Conservation (phyloP, 2,888 invertebrate species). For the Matsumyia berberina region DNA sequence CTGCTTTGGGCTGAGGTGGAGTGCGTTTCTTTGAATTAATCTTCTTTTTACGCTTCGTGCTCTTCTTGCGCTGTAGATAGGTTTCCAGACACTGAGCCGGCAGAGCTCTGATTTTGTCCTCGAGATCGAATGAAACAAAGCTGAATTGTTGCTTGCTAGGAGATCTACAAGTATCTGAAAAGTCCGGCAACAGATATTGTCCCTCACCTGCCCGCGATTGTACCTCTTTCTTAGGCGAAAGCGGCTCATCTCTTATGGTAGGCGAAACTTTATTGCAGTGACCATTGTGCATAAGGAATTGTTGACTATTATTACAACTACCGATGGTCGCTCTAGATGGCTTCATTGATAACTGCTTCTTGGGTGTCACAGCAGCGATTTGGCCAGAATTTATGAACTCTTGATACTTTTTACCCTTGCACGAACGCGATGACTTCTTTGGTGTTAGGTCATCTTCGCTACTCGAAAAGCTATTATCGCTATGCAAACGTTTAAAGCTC, state of each 20-base stretch:
- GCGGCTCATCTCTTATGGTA: neutral
- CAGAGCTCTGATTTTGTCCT: conserved; percentile 93
- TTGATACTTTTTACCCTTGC: conserved; percentile 95
- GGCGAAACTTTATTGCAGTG: conserved; percentile 8
- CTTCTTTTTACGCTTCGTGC: conserved; percentile 92
- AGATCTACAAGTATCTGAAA: conserved; percentile 81
- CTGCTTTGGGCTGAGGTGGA: neutral
- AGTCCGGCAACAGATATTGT: conserved; percentile 58
- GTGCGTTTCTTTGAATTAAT: conserved; percentile 83
- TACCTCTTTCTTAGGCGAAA: conserved; percentile 3
- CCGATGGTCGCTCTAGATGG: conserved; percentile 17
- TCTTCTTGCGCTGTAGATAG: conserved; percentile 91
- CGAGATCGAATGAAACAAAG: conserved; percentile 88
- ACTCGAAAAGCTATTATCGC: conserved; percentile 78
- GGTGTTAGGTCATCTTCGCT: conserved; percentile 78
- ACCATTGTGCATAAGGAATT: conserved; percentile 9
- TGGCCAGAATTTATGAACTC: conserved; percentile 93
- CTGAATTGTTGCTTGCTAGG: conserved; percentile 83
- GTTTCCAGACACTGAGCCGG: conserved; percentile 93
- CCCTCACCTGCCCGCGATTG: conserved; percentile 37
- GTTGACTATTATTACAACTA: conserved; percentile 17
- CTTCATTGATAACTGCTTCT: conserved; percentile 79
- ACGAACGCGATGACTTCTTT: conserved; percentile 87
- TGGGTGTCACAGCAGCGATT: conserved; percentile 81
- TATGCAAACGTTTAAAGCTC: conserved; percentile 68